Conservation (phyloP, 1,140 invertebrate genomes). For the Cherax quadricarinatus region DNA sequence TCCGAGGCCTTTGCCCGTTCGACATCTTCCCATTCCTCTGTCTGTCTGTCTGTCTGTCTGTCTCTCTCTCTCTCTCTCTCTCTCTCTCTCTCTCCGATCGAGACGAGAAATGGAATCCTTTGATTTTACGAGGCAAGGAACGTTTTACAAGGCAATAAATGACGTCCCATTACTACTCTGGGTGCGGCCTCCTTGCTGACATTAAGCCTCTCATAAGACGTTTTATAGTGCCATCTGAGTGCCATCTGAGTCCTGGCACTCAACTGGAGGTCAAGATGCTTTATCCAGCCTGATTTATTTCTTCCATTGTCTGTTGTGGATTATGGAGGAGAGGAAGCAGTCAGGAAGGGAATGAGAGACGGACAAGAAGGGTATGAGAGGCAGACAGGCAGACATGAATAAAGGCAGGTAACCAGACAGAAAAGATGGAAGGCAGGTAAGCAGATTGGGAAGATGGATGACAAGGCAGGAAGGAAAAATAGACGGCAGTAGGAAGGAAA, state of each 20-base stretch:
- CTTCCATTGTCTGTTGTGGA: too few relatives aligned
- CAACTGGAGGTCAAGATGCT: neutral
- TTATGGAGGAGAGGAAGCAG: neutral
- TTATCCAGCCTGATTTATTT: too few relatives aligned
- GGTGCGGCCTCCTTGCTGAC: slow-evolving; percentile 13
- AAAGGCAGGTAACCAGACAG: neutral
- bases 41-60: too few relatives aligned
- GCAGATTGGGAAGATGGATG: too few relatives aligned
- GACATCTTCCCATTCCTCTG: too few relatives aligned
- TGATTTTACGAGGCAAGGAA: slow-evolving; percentile 5
- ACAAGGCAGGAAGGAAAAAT: too few relatives aligned
- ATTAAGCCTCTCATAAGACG: slow-evolving; percentile 18
- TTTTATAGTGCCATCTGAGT: slow-evolving; percentile 6
- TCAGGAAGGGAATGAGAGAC: too few relatives aligned
- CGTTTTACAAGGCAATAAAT: slow-evolving; percentile 6
- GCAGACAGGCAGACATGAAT: neutral
- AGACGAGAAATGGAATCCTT: slow-evolving; percentile 4
- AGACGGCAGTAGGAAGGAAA: too few relatives aligned
- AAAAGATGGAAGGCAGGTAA: neutral
- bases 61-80: neutral
- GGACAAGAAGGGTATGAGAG: neutral
- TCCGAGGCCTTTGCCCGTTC: too few relatives aligned
- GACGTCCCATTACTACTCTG: slow-evolving; percentile 1
- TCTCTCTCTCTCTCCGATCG: neutral
- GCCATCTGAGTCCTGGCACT: neutral